phyloP scores from a whole-genome alignment of 2,888 invertebrate species.

The Oxycera nigricornis region DNA sequence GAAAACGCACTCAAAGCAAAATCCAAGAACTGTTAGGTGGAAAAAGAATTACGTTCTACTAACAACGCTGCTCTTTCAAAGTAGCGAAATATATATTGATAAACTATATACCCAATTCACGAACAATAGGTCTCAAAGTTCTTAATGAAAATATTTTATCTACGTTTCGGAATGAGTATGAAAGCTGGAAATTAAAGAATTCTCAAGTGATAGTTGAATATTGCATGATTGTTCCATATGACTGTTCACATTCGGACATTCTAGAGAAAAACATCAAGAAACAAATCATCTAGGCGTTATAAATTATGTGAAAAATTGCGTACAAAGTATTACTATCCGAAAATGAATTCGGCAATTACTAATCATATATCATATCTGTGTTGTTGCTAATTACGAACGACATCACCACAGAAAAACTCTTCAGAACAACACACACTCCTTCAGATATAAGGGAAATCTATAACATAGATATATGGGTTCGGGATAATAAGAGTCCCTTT shows the following conservation, averaged over 20 bases:
- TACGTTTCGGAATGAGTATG: not conserved
- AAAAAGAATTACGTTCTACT: not conserved
- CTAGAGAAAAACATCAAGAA: not conserved
- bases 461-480: no score
- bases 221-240: not conserved
- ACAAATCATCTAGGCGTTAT: no score
- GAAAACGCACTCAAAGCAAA: not conserved
- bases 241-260: not conserved
- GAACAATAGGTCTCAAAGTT: not conserved
- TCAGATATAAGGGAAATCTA: not conserved
- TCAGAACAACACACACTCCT: not conserved
- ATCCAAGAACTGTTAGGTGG: not conserved
- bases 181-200: not conserved
- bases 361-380: no score
- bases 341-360: no score
- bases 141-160: not conserved
- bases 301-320: no score
- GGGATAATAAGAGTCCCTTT: not conserved
- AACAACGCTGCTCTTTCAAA: not conserved
- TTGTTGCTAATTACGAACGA: no score
- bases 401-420: no score
- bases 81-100: not conserved
- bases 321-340: no score
- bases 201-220: not conserved
- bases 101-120: not conserved